phyloP scores from a whole-genome alignment of 2,888 invertebrate genomes.

The Lissocephala sabroskyi region DNA sequence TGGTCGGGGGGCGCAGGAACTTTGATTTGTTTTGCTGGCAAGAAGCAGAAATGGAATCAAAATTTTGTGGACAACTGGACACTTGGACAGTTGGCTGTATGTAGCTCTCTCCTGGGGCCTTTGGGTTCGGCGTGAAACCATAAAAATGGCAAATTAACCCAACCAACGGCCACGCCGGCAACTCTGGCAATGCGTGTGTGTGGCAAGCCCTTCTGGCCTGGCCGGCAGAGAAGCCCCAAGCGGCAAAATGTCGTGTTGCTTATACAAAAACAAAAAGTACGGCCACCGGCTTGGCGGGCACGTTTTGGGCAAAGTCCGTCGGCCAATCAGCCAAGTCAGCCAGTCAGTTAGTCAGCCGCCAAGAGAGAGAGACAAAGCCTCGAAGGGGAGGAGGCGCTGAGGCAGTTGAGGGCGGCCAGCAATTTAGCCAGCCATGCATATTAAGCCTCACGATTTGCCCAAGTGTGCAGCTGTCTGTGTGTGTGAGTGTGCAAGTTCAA shows the following conservation, averaged over 20 bases:
- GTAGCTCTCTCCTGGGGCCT: no score
- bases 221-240: no score
- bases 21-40: not conserved
- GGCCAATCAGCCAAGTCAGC: no score
- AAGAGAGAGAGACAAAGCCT: no score
- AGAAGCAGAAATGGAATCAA: not conserved
- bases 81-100: no score
- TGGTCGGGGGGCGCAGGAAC: not conserved
- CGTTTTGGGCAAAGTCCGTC: no score
- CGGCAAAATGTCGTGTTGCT: no score
- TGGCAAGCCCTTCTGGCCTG: no score
- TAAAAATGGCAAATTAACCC: conserved; percentile 69
- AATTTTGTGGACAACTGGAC: no score
- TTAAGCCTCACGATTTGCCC: conserved; percentile 65
- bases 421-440: conserved; percentile 66
- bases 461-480: not conserved
- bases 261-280: no score
- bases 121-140: conserved; percentile 67
- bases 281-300: no score
- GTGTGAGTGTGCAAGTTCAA: conserved; percentile 36
- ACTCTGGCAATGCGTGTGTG: not conserved
- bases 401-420: conserved; percentile 45
- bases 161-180: conserved; percentile 11
- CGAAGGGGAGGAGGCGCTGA: not conserved
- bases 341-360: no score